These are phyloP conservation scores for Penaeus monodon DNA, from an alignment of 2,888 invertebrate genomes.

Conservation along the genomic window DNA sequence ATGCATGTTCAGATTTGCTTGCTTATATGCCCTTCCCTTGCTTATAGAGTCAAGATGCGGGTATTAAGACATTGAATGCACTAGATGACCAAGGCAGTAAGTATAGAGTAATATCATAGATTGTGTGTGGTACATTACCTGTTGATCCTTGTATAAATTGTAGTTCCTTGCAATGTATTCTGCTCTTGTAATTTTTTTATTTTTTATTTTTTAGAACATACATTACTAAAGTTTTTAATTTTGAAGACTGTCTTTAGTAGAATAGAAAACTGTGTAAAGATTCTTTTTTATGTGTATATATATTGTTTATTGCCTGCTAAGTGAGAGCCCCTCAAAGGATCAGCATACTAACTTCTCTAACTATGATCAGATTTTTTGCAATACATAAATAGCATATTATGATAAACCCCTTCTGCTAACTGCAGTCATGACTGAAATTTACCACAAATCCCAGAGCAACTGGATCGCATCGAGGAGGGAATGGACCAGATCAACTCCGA, in stretches of 20 bases:
- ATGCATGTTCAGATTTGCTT: background rate
- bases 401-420: background rate
- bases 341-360: background rate
- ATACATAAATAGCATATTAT: background rate
- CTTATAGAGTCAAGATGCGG: conserved; percentile 97
- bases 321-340: too few species aligned
- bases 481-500: conserved; percentile 99
- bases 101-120: conserved; percentile 3
- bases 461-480: conserved; percentile 99
- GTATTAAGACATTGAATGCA: conserved; percentile 99
- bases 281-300: too few species aligned
- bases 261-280: too few species aligned
- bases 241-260: background rate
- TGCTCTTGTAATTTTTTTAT: background rate
- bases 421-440: background rate
- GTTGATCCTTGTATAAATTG: too few species aligned
- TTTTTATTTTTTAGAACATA: background rate
- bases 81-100: conserved; percentile 77
- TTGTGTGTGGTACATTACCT: too few species aligned
- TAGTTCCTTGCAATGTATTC: too few species aligned
- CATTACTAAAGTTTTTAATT: background rate
- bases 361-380: background rate
- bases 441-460: conserved; percentile 82
- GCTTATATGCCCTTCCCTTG: conserved; percentile 31
- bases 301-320: too few species aligned